phyloP scores from a whole-genome alignment of 2,888 invertebrate species.

The Ochropleura plecta region DNA sequence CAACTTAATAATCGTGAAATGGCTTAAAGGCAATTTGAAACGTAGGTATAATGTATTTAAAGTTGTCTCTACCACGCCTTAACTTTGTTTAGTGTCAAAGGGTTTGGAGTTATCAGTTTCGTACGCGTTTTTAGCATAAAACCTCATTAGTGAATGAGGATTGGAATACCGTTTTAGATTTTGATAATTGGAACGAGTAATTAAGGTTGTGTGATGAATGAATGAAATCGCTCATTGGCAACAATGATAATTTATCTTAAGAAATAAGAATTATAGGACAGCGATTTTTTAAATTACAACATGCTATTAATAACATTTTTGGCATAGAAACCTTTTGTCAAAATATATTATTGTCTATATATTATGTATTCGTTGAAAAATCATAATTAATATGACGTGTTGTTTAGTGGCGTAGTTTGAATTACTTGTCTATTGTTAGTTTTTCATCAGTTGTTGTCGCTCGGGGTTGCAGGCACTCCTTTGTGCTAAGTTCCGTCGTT shows the following conservation, averaged over 20 bases:
- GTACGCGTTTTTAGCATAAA: slow-evolving; percentile 53
- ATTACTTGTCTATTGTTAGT: slow-evolving; percentile 68
- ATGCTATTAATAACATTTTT: too few relatives aligned
- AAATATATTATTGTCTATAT: too few relatives aligned
- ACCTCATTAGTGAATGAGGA: slow-evolving; percentile 52
- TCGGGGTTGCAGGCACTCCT: slow-evolving; percentile 68
- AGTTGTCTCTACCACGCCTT: slow-evolving; percentile 55
- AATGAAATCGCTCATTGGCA: neutral
- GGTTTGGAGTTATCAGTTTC: slow-evolving; percentile 53
- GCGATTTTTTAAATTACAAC: too few relatives aligned
- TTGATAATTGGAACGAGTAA: slow-evolving; percentile 18
- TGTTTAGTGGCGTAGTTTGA: slow-evolving; percentile 39
- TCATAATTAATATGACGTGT: slow-evolving; percentile 4
- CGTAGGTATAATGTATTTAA: slow-evolving; percentile 63
- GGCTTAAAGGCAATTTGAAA: slow-evolving; percentile 56
- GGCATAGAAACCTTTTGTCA: too few relatives aligned
- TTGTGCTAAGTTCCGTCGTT: slow-evolving; percentile 74
- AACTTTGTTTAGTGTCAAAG: slow-evolving; percentile 63
- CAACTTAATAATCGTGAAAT: slow-evolving; percentile 59
- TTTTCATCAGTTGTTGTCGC: slow-evolving; percentile 73
- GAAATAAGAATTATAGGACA: too few relatives aligned
- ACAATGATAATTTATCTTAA: too few relatives aligned
- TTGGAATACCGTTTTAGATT: slow-evolving; percentile 33
- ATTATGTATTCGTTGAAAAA: too few relatives aligned
- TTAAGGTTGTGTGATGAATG: slow-evolving; percentile 14